phyloP scores from a whole-genome alignment of 2,888 invertebrate genomes.

The Gordius sp. region DNA sequence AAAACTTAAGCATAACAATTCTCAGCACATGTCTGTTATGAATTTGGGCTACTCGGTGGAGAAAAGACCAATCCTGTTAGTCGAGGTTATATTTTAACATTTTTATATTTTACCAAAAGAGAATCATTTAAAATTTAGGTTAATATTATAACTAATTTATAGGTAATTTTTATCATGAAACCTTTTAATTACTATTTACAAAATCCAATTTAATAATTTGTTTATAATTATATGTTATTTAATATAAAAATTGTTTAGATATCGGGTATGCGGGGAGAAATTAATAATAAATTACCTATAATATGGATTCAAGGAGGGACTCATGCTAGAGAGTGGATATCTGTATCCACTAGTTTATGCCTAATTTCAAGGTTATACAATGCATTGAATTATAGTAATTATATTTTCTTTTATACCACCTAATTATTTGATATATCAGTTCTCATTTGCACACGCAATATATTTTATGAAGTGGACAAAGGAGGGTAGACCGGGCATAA shows the following conservation, averaged over 20 bases:
- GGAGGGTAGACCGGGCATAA: too few species aligned
- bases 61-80: background rate
- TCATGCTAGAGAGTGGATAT: constrained; percentile 1
- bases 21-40: background rate
- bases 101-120: background rate
- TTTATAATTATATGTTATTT: background rate
- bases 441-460: too few species aligned
- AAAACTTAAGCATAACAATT: background rate
- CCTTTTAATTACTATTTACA: background rate
- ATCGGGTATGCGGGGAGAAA: too few species aligned
- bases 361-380: too few species aligned
- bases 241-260: background rate
- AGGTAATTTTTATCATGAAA: background rate
- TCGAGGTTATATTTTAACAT: background rate
- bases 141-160: too few species aligned
- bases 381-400: too few species aligned
- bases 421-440: too few species aligned
- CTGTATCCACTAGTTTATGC: background rate
- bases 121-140: too few species aligned
- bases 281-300: too few species aligned
- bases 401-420: too few species aligned
- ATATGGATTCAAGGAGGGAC: constrained; percentile 12
- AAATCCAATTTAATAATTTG: background rate
- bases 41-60: background rate
- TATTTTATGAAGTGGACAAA: too few species aligned